phyloP scores from a whole-genome alignment of 2,888 invertebrate species.

The Pycnomerus fuliginosus region DNA sequence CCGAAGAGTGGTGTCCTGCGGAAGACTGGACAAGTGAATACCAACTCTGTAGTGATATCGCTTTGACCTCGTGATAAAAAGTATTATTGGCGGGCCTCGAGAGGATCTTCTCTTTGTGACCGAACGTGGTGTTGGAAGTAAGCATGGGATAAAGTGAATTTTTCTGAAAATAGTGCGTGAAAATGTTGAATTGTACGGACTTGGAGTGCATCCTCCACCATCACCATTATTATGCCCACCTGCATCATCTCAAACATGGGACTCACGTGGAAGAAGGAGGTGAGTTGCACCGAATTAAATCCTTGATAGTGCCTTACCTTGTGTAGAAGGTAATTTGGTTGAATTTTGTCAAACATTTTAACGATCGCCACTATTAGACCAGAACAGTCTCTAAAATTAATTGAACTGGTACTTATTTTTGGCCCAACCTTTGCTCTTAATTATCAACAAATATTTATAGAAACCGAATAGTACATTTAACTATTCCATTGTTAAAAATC shows the following conservation, averaged over 20 bases:
- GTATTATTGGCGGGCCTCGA: conserved; percentile 34
- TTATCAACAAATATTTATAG: too few relatives aligned
- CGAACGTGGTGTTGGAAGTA: too few relatives aligned
- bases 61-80: conserved; percentile 13
- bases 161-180: too few relatives aligned
- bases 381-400: too few relatives aligned
- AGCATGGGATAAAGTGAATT: conserved; percentile 20
- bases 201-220: conserved; percentile 76
- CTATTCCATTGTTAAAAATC: too few relatives aligned
- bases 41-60: conserved; percentile 11
- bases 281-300: conserved; percentile 39
- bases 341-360: conserved; percentile 20
- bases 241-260: conserved; percentile 65
- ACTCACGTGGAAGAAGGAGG: conserved; percentile 67
- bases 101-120: background rate
- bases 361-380: too few relatives aligned
- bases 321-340: conserved; percentile 35
- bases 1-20: conserved; percentile 33
- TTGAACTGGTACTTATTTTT: too few relatives aligned
- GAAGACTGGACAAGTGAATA: conserved; percentile 31
- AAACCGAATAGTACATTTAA: too few relatives aligned
- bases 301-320: conserved; percentile 33
- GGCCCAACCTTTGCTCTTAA: too few relatives aligned
- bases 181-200: conserved; percentile 76
- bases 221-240: conserved; percentile 72